Evolutionary conservation across 2,797 vertebrate genomes (phyloP), one percentile per base, ranked within the genome.

Genomic region (Melanotaenia maccullochi): DNA sequence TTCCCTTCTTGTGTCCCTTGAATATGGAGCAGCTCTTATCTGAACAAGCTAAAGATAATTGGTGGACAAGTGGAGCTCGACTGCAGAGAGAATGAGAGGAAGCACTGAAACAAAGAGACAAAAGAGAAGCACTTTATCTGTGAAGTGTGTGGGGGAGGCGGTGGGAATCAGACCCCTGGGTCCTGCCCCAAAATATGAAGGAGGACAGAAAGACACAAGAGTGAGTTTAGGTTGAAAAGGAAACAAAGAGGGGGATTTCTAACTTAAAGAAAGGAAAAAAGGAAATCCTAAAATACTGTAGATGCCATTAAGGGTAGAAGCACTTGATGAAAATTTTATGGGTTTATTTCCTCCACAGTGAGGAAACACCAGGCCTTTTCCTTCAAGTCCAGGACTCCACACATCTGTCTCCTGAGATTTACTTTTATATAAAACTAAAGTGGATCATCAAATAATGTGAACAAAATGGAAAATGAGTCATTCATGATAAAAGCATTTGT

Each of bases 21-120:
- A 86, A 91, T 85, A 85, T 83, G 84, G 71, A 87, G 83, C 85
- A 83, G 84, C 87, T 87, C 85, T 89, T 85, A 85, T 90, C 85
- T 79, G 70, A 82, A 88, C 66, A 58, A 78, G 84, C 75, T 65
- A 30, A 69, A 81, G 83, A 89, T 90, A 90, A 89, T 90, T 86
- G 85, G 76, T 82, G 79, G 84, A 91, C 84, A 86, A 89, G 85
- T 85, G 83, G 77, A 85, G 83, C 73, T 79, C 75, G 60, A 81
- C 86, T 20, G 42, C 36, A 18, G 71, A 78, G 76, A 30, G 47
- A 59, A 56, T 38, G 69, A 58, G 68, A 65, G 60, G 35, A 63
- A 36, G 68, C 51, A 0, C 18, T 9, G 58, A 67, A 33, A 71
- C 30, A 56, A 44, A 20, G 52, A 64, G 66, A 73, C 55, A 52